Evolutionary conservation across 2,888 invertebrate genomes (phyloP).

Genomic region (Machimus rusticus): DNA sequence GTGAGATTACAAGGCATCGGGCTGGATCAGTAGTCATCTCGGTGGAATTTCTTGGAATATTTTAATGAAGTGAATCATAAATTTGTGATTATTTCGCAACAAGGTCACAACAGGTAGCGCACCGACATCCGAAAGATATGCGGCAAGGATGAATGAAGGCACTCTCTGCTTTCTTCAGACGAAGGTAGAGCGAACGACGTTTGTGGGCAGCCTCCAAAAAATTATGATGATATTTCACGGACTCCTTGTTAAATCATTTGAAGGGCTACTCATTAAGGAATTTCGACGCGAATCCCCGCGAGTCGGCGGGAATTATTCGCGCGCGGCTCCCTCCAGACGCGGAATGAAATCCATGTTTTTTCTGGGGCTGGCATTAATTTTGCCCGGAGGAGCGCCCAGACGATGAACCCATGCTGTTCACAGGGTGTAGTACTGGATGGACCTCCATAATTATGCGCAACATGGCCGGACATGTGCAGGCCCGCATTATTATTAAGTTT

Average conservation of each 20-base stretch:
- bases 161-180: neutral
- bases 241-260: neutral
- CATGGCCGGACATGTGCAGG: constrained; percentile 25
- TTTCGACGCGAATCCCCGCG: neutral
- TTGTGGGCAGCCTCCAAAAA: neutral
- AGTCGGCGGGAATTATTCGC: neutral
- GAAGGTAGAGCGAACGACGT: neutral
- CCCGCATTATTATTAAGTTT: constrained; percentile 44
- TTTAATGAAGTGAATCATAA: constrained; percentile 38
- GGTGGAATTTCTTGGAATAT: constrained; percentile 32
- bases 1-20: constrained; percentile 8
- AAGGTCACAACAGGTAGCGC: neutral
- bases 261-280: neutral
- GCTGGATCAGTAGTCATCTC: constrained; percentile 20
- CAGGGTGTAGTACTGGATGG: neutral
- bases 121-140: neutral
- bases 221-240: neutral
- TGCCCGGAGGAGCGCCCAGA: neutral
- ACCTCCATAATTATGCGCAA: constrained; percentile 26
- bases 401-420: constrained; percentile 22
- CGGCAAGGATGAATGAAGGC: neutral
- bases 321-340: neutral
- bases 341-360: neutral
- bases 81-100: constrained; percentile 21
- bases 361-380: neutral